phyloP scores from a whole-genome alignment of 2,797 vertebrate species.

The Aeoliscus strigatus region DNA sequence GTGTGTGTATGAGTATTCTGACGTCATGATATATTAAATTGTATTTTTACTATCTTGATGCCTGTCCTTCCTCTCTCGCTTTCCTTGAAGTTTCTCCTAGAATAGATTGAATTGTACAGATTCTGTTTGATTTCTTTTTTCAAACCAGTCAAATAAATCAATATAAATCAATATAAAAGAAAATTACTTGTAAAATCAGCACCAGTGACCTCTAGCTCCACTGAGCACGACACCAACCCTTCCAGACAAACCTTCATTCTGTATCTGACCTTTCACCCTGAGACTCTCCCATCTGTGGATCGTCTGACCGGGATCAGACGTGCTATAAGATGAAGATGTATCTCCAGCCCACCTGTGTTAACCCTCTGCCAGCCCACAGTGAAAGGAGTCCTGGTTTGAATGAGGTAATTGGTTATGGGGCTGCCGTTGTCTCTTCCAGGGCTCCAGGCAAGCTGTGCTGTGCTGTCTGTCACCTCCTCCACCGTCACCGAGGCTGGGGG shows the following conservation, averaged over 20 bases:
- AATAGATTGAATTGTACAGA: too few relatives aligned
- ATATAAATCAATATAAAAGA: too few relatives aligned
- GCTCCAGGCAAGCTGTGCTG: constrained; percentile 80
- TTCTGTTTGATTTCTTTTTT: too few relatives aligned
- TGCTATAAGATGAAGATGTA: constrained; percentile 14
- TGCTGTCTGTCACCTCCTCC: constrained; percentile 83
- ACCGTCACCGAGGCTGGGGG: constrained; percentile 77
- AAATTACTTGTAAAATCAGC: constrained; percentile 16
- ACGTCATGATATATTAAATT: too few relatives aligned
- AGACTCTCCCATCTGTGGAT: constrained; percentile 26
- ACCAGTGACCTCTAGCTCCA: constrained; percentile 15
- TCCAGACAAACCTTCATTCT: constrained; percentile 15
- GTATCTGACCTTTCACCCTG: constrained; percentile 30
- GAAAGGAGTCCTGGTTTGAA: constrained; percentile 79
- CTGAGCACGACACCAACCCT: constrained; percentile 12
- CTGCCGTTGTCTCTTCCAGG: constrained; percentile 79
- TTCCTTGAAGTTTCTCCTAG: too few relatives aligned
- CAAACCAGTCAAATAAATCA: too few relatives aligned
- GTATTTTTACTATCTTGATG: too few relatives aligned
- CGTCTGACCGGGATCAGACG: constrained; percentile 25
- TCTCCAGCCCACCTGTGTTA: constrained; percentile 70
- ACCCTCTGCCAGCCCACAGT: constrained; percentile 82
- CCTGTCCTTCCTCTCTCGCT: too few relatives aligned
- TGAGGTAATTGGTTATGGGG: constrained; percentile 76
- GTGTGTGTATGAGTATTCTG: too few relatives aligned